Percentiles rank a stretch among this genome's conserved stretches.
phyloP scores from a whole-genome alignment of 2,113 vertebrate species.

The Apodemus sylvaticus region DNA sequence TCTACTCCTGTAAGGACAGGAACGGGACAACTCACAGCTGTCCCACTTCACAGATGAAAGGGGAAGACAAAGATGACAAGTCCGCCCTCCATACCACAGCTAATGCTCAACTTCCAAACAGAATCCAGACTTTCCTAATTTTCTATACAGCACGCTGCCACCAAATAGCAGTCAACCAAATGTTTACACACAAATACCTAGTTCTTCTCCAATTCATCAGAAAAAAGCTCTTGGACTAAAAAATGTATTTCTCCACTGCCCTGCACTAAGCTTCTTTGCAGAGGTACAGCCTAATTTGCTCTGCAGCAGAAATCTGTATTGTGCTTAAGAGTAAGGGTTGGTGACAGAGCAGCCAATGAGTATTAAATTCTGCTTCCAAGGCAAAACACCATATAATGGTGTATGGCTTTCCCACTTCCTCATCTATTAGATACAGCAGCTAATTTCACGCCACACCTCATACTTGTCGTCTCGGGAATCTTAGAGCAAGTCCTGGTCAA shows the following conservation, averaged over 20 bases:
- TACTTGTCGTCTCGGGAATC: background rate
- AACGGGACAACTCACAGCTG: background rate
- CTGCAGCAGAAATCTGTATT: background rate
- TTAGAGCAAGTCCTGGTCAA: slow-evolving; percentile 28
- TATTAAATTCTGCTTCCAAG: slow-evolving; percentile 49
- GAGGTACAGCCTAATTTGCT: slow-evolving; percentile 44
- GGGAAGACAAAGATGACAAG: background rate
- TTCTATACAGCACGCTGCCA: slow-evolving; percentile 25
- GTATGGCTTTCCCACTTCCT: slow-evolving; percentile 33
- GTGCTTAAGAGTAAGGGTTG: slow-evolving; percentile 51
- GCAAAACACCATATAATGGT: slow-evolving; percentile 50
- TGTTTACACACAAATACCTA: slow-evolving; percentile 52
- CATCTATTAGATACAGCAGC: background rate
- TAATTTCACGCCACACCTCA: slow-evolving; percentile 50
- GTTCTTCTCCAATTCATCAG: slow-evolving; percentile 71
- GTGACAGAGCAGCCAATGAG: slow-evolving; percentile 72
- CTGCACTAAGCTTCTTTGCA: slow-evolving; percentile 71
- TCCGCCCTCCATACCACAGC: background rate
- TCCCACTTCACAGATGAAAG: slow-evolving; percentile 65
- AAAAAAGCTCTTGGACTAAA: slow-evolving; percentile 67
- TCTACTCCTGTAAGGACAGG: background rate
- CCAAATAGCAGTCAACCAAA: slow-evolving; percentile 59
- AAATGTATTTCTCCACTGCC: slow-evolving; percentile 71
- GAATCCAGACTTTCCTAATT: slow-evolving; percentile 17
- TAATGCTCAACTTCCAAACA: slow-evolving; percentile 7